Base-by-base conservation (phyloP, 2,797 vertebrate genomes). In the Mormyrus hasselquistii region DNA sequence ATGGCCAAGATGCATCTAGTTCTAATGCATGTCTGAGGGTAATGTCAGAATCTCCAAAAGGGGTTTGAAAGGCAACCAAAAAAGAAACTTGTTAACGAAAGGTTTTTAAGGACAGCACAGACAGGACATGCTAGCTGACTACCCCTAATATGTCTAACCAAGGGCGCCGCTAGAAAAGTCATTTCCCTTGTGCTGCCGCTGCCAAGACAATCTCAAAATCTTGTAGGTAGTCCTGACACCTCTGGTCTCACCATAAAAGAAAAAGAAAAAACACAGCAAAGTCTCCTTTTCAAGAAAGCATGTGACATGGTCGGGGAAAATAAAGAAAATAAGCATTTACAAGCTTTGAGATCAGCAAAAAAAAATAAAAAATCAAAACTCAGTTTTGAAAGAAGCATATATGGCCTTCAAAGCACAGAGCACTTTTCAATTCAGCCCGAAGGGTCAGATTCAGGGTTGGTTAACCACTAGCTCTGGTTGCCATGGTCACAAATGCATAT, bases 261-360 rank as follows among this genome's bases (percentile, higher is more conserved):
- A 9, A 62, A 62, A 29, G 19, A 59, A 29, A 65, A 73, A 34
- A 73, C 12, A 38, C 12, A 87, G 87, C 90, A 89, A 47, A 69
- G 79, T 50, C 34, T 73, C 53, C 82, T 91, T 89, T 90, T 59
- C 89, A 55, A 85, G 44, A 89, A 85, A 90, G 76, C 44, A 50
- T 7, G 29, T 55, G 73, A 57, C 10, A 38, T 16, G 53, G 52
- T 82, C 19, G 0, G 9, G 83, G 10, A 49, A 50, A 89, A 65
- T 6, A 16, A 16, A 49, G 22, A 22, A 29, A 34, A 53, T 22
- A 59, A 87, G 34, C 7, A 44, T 87, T 87, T 59, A 87, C 85
- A n/a, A 44, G 53, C 29, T 3, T 19, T 14, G 86, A 62, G 16
- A 41, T 41, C 19, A 62, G 55, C 29, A 76, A 76, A 41, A 73